These are phyloP conservation scores for Microtus oregoni DNA, from an alignment of 2,113 vertebrate species.

Conservation along the genomic window DNA sequence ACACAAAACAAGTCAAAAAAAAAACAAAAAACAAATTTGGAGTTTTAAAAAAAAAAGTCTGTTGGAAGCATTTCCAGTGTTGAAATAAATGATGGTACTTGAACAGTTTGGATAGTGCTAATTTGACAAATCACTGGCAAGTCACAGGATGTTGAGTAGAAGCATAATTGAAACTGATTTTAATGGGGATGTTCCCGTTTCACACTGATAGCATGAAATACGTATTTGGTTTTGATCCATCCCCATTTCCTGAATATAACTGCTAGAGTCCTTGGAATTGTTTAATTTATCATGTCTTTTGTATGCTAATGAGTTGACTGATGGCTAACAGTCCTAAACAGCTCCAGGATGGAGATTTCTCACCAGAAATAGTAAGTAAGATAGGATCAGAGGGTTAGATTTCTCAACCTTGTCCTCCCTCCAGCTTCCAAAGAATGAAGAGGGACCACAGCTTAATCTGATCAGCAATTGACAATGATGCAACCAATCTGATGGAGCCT, in stretches of 20 bases:
- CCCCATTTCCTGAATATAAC: neutral
- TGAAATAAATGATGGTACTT: conserved; percentile 29
- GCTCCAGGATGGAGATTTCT: neutral
- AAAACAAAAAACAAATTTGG: neutral
- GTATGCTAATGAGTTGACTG: neutral
- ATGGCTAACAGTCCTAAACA: neutral
- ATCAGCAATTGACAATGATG: neutral
- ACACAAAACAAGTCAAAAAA: too few relatives aligned
- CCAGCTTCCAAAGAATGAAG: neutral
- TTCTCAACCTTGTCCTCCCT: neutral
- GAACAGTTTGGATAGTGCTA: neutral
- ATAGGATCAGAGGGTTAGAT: neutral
- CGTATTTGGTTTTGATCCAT: neutral
- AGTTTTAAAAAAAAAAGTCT: neutral
- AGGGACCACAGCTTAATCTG: neutral
- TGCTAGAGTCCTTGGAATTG: neutral
- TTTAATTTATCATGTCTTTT: neutral
- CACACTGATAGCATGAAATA: neutral
- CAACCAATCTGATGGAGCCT: neutral
- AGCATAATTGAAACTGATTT: neutral
- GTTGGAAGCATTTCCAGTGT: neutral
- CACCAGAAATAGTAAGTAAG: neutral
- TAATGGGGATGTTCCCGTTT: neutral
- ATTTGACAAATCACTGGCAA: neutral
- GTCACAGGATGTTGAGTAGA: neutral